These are phyloP conservation scores for Agelaius phoeniceus DNA, from an alignment of 2,113 vertebrate species.

Conservation along the genomic window DNA sequence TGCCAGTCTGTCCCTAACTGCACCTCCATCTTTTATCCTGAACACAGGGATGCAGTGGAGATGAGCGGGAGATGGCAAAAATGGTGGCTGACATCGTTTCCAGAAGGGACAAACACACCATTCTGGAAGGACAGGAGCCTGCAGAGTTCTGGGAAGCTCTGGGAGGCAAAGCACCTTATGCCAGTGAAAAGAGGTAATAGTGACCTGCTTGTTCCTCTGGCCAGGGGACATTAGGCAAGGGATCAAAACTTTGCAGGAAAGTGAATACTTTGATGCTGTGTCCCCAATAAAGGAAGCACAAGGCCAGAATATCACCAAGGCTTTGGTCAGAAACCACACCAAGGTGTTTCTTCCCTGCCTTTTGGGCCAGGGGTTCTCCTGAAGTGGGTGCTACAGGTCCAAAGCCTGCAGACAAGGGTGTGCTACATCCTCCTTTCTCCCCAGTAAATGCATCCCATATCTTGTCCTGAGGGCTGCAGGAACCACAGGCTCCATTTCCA, in stretches of 20 bases:
- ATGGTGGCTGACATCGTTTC: constrained; percentile 80
- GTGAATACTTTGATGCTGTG: neutral
- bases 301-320: neutral
- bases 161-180: constrained; percentile 87
- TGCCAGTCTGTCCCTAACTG: neutral
- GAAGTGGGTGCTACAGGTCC: neutral
- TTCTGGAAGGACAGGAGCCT: constrained; percentile 89
- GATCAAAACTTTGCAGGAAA: neutral
- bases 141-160: constrained; percentile 88
- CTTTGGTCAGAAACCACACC: neutral
- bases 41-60: constrained; percentile 87
- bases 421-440: neutral
- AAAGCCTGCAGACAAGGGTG: neutral
- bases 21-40: neutral
- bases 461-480: neutral
- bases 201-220: neutral
- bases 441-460: neutral
- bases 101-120: constrained; percentile 82
- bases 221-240: neutral
- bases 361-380: neutral
- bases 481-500: neutral
- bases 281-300: accelerated
- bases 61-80: constrained; percentile 89
- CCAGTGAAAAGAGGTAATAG: constrained; percentile 84
- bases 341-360: neutral